Evolutionary conservation across 2,888 invertebrate species (phyloP).

Genomic region (Meloe dianella): DNA sequence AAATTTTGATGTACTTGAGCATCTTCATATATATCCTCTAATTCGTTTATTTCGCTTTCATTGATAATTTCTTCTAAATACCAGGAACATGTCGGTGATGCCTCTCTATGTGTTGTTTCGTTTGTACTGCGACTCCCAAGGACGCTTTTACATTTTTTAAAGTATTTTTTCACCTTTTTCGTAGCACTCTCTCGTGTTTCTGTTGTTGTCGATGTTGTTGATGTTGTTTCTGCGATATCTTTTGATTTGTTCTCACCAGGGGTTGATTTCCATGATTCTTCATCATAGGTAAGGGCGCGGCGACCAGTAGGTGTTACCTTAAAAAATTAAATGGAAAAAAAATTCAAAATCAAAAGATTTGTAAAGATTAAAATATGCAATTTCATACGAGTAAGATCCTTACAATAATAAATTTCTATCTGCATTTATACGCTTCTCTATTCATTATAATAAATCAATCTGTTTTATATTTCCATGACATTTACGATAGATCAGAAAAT

Average conservation of each 20-base stretch:
- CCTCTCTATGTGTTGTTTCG: constrained; percentile 29
- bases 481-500: constrained; percentile 4
- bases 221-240: constrained; percentile 43
- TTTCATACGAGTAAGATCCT: background rate
- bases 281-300: constrained; percentile 55
- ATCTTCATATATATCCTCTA: constrained; percentile 50
- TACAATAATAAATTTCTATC: background rate
- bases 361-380: background rate
- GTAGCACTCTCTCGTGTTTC: constrained; percentile 63
- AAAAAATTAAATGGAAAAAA: constrained; percentile 30
- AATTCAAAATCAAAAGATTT: constrained; percentile 5
- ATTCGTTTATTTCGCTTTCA: constrained; percentile 50
- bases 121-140: constrained; percentile 48
- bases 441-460: constrained; percentile 11
- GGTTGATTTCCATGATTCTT: constrained; percentile 57
- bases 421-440: background rate
- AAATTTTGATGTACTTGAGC: constrained; percentile 38
- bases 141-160: constrained; percentile 63
- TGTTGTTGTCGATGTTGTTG: constrained; percentile 37
- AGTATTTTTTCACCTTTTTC: constrained; percentile 63
- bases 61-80: constrained; percentile 48
- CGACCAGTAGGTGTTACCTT: constrained; percentile 58
- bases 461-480: constrained; percentile 1
- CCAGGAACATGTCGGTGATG: constrained; percentile 46
- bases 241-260: constrained; percentile 44